Evolutionary conservation across 2,888 invertebrate genomes (phyloP).

Genomic region (Homarus gammarus): DNA sequence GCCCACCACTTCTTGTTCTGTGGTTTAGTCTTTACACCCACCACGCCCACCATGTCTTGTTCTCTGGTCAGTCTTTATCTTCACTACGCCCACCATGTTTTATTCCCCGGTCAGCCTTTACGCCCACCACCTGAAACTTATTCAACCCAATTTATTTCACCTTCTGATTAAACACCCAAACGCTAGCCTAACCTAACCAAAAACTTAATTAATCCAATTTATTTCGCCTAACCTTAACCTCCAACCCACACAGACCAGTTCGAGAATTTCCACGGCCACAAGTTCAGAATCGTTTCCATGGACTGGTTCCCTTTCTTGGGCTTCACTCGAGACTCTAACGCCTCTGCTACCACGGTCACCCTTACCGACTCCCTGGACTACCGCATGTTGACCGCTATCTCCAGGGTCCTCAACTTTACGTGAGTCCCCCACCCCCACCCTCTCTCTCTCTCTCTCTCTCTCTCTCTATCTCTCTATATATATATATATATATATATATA

Average conservation of each 20-base stretch:
- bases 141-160: too few relatives aligned
- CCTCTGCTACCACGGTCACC: slow-evolving; percentile 45
- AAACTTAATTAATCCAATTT: not conserved
- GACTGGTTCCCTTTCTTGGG: slow-evolving; percentile 51
- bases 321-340: slow-evolving; percentile 28
- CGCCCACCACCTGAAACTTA: not conserved
- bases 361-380: slow-evolving; percentile 45
- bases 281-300: slow-evolving; percentile 55
- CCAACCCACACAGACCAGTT: slow-evolving; percentile 48
- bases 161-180: too few relatives aligned
- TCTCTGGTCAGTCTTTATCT: too few relatives aligned
- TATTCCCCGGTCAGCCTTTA: slow-evolving; percentile 23
- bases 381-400: slow-evolving; percentile 33
- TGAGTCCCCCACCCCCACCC: too few relatives aligned
- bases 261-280: slow-evolving; percentile 34
- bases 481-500: too few relatives aligned
- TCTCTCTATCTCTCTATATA: too few relatives aligned
- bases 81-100: not conserved
- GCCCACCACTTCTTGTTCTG: too few relatives aligned
- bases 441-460: too few relatives aligned
- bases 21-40: too few relatives aligned
- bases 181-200: too few relatives aligned
- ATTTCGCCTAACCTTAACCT: too few relatives aligned
- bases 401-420: slow-evolving; percentile 50
- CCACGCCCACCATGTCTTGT: not conserved